Evolutionary conservation across 1,140 invertebrate genomes (phyloP), one percentile per base, ranked within the genome.

Genomic region (Hydropsyche tenuis): DNA sequence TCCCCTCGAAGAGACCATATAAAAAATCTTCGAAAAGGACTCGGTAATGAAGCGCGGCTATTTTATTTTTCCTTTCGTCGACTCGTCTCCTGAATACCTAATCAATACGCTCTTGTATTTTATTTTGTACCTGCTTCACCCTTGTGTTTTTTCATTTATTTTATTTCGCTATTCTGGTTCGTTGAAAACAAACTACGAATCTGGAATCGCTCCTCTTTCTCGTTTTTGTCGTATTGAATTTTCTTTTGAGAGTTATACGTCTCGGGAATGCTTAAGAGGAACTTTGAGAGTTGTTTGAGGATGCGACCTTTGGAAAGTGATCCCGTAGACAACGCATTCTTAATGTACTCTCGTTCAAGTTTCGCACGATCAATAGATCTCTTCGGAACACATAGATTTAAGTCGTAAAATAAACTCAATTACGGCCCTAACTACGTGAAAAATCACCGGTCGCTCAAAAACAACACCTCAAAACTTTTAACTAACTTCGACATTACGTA

Each of bases 191-290:
- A 75, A 75, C 73, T 74, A 46, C 22, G 60, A 77, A 77, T 77
- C 71, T 72, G 66, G 60, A 65, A 66, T 23, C 56, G 53, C 70
- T 68, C 71, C 45, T 70, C 69, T 71, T 63, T 75, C 73, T 20
- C 68, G 14, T 25, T 60, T 64, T 71, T 71, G 56, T 75, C 74
- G 60, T 77, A 77, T 77, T 75, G 76, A 77, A 77, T 77, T 77
- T 77, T 77, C 75, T 77, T 77, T 77, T 77, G 76, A 77, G 76
- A 77, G 76, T 77, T 75, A 77, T 75, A 77, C 76, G 76, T 75
- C 73, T 70, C 70, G 68, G 43, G 76, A 77, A 77, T 77, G 75
- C 65, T 77, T 75, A 75, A 77, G 76, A 68, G 68, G 53, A 69
- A 70, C 65, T 75, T 73, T 56, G 56, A 74, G 65, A 65, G 75